Base-by-base conservation (phyloP, 2,113 vertebrate genomes). In the Ardeotis arabs region DNA sequence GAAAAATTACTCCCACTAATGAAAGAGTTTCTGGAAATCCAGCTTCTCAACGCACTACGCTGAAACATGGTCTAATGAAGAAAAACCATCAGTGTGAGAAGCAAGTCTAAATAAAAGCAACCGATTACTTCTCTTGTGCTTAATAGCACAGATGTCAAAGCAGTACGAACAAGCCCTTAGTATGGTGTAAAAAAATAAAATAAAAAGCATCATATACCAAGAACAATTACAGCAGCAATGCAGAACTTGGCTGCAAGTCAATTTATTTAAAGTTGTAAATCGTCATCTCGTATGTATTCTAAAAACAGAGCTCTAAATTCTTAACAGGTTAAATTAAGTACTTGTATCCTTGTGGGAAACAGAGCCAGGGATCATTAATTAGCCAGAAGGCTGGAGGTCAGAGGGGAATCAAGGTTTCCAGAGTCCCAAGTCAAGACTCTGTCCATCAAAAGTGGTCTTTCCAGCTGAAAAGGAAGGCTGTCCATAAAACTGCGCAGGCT, bases 191-290 rank as follows among this genome's bases (percentile, higher is more conserved):
- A 66, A 67, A 59, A 52, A 67, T 55, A 52, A 55, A 31, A 35
- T 13, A 7, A 18, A 0, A 12, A 9, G 2, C 2, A 27, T n/a
- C 2, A 2, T 24, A 6, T 55, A 52, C 10, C 55, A n/a, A 47
- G 39, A 39, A 24, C 1, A 37, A n/a, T 58, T 33, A 16, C 0
- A 11, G 69, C 52, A 74, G 33, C 58, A 59, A 31, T 5, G 25
- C 10, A 7, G 73, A 84, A 44, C 6, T 8, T 20, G 80, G 44
- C 58, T n/a, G 44, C 5, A 56, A 18, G 18, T 39, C 37, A 7
- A 13, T 5, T 33, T 33, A 14, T 37, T 44, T 41, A 1, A 33
- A 35, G 44, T 27, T 27, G 23, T 18, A 73, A 87, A 39, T 52
- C 31, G 5, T 37, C 22, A 2, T 4, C 25, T 75, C 5, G 1